Conservation (phyloP, 2,113 vertebrate genomes). For the Willisornis vidua region DNA sequence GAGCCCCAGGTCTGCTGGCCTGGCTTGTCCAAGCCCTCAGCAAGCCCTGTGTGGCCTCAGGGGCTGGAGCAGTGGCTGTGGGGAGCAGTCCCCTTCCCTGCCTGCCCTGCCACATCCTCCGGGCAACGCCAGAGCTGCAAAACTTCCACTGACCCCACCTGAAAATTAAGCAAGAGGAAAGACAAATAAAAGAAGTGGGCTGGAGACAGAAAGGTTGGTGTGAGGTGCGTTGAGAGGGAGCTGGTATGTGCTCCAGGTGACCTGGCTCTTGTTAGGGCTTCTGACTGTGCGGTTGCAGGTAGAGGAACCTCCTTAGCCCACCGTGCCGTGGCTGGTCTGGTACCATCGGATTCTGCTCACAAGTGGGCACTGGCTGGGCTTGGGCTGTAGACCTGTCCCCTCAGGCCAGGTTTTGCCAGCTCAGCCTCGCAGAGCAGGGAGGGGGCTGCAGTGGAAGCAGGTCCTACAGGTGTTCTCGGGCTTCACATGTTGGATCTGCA, state of each 20-base stretch:
- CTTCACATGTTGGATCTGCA: fast-evolving
- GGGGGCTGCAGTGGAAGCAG: background rate
- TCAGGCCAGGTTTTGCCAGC: background rate
- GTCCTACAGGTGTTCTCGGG: background rate
- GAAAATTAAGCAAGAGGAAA: background rate
- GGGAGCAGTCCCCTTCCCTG: background rate
- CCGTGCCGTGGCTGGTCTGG: fast-evolving
- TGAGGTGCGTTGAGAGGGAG: background rate
- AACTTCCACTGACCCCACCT: background rate
- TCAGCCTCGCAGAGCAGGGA: background rate
- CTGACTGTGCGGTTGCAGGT: background rate
- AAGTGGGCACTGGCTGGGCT: fast-evolving
- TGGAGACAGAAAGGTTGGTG: background rate
- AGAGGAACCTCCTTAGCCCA: background rate
- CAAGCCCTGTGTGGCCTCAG: fast-evolving
- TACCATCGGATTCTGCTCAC: background rate
- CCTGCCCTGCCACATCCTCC: fast-evolving
- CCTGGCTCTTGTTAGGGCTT: background rate
- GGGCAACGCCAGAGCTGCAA: background rate
- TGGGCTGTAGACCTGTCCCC: background rate
- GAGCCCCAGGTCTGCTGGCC: background rate
- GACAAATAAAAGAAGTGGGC: background rate
- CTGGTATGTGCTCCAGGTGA: fast-evolving
- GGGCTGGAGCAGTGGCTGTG: fast-evolving
- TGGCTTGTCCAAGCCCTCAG: background rate